Conservation (phyloP, 2,797 vertebrate species). For the Capromys pilorides region DNA sequence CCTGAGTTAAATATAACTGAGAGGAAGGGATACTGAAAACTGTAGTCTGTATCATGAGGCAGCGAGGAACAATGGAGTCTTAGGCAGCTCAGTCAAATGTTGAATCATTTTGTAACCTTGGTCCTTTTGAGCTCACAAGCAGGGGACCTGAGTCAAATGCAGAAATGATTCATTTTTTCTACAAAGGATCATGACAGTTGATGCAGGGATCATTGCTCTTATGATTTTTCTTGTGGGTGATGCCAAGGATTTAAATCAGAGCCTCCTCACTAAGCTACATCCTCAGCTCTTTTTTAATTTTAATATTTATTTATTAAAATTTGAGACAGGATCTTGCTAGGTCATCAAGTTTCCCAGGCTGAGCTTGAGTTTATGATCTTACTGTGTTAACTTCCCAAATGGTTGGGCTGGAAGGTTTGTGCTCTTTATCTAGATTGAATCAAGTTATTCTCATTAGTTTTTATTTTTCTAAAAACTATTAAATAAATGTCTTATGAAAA, state of each 20-base stretch:
- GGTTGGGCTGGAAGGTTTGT: neutral
- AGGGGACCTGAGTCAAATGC: neutral
- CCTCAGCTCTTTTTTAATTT: neutral
- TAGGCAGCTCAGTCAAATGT: neutral
- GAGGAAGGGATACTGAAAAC: neutral
- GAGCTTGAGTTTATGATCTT: neutral
- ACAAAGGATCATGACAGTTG: neutral
- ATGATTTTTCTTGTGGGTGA: neutral
- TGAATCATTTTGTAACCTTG: neutral
- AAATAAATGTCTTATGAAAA: neutral
- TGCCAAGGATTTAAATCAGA: neutral
- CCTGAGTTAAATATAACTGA: neutral
- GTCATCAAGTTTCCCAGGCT: neutral
- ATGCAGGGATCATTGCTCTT: neutral
- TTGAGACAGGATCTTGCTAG: neutral
- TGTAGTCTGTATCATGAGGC: neutral
- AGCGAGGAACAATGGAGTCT: neutral
- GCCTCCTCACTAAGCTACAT: neutral
- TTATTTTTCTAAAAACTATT: conserved; percentile 4
- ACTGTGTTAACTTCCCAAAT: neutral
- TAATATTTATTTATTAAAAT: neutral
- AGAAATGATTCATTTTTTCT: neutral
- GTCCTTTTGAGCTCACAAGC: neutral
- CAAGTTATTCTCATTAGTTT: conserved; percentile 1
- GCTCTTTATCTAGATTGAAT: neutral